phyloP scores from a whole-genome alignment of 2,113 vertebrate genomes.

The Sterna hirundo region DNA sequence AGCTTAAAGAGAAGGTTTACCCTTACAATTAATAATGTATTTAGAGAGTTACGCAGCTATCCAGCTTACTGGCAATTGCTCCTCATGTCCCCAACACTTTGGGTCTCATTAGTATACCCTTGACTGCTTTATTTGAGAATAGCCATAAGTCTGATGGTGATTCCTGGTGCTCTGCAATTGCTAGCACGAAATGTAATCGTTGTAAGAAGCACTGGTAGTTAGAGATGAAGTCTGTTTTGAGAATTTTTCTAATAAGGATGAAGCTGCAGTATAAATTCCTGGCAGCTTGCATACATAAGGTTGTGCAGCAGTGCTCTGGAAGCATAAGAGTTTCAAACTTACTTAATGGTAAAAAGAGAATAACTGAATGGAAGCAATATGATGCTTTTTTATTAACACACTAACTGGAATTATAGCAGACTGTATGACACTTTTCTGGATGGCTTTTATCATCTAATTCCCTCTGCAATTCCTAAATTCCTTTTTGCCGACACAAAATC shows the following conservation, averaged over 20 bases:
- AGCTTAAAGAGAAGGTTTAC: neutral
- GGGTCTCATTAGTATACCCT: neutral
- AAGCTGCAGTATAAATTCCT: neutral
- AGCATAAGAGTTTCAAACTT: neutral
- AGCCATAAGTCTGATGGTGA: neutral
- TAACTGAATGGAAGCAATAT: neutral
- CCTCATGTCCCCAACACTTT: neutral
- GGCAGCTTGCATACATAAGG: neutral
- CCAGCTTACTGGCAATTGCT: neutral
- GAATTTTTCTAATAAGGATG: neutral
- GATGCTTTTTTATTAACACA: neutral
- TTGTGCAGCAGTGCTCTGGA: neutral
- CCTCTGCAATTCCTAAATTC: neutral
- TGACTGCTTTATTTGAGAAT: neutral
- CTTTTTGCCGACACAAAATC: neutral
- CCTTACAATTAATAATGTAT: neutral
- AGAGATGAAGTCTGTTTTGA: neutral
- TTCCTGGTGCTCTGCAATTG: neutral
- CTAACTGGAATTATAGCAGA: neutral
- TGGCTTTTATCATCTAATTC: neutral
- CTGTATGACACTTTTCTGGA: neutral
- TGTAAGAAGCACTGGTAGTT: neutral
- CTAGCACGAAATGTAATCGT: neutral
- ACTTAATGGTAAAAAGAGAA: neutral
- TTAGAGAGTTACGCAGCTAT: neutral